Conservation (phyloP, 2,797 vertebrate species). For the Petrocephalus sullivani region DNA sequence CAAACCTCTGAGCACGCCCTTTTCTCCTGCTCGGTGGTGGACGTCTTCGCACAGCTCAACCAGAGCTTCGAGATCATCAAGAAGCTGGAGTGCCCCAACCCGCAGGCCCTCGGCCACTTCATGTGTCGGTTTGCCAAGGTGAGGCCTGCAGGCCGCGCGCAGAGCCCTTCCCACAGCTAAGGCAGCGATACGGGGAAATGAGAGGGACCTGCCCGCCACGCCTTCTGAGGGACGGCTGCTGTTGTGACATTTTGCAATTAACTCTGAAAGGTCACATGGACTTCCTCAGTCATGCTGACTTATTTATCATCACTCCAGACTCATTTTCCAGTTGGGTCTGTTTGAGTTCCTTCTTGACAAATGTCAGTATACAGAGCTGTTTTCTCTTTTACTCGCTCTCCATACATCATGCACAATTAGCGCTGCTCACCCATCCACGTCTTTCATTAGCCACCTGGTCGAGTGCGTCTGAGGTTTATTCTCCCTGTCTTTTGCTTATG, state of each 20-base stretch:
- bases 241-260: conserved; percentile 25
- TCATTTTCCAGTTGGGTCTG: not conserved
- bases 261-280: conserved; percentile 15
- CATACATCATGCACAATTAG: not conserved
- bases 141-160: conserved; percentile 29
- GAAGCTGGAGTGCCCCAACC: conserved; percentile 97
- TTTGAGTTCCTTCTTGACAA: not conserved
- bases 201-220: not conserved
- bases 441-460: not conserved
- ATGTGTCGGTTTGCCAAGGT: conserved; percentile 99
- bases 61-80: conserved; percentile 98
- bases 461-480: not conserved
- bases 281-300: conserved; percentile 11
- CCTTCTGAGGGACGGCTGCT: not conserved
- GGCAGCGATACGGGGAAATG: not conserved
- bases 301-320: conserved; percentile 17
- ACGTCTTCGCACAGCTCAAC: conserved; percentile 96
- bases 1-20: conserved; percentile 95
- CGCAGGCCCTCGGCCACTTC: conserved; percentile 92
- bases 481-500: not conserved
- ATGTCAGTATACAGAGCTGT: not conserved
- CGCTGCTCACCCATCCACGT: not conserved
- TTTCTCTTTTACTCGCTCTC: not conserved
- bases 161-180: conserved; percentile 3
- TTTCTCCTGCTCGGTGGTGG: conserved; percentile 96